A percentile compares a stretch with the other conserved stretches of the same genome.
Conservation (phyloP, 1,140 invertebrate genomes). For the Adelges cooleyi region DNA sequence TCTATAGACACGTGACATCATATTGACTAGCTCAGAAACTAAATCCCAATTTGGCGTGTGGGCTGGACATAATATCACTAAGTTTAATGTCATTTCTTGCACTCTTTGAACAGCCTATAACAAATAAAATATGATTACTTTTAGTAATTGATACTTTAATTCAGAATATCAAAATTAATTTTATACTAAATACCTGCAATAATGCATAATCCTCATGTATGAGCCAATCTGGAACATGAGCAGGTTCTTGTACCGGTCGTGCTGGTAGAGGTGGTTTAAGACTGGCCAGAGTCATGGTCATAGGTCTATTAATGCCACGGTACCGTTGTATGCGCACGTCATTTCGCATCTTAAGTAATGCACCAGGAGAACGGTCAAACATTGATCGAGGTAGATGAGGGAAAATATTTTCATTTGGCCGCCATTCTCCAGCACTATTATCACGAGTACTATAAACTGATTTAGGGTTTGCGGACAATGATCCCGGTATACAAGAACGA, state of each 20-base stretch:
- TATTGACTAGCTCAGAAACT: slow-evolving; percentile 81
- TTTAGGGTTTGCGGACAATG: background rate
- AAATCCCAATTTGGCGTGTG: slow-evolving; percentile 92
- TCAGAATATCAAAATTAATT: no score
- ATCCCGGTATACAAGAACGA: slow-evolving; percentile 7
- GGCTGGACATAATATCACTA: slow-evolving; percentile 63
- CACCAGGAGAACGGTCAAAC: slow-evolving; percentile 73
- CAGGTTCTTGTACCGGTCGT: slow-evolving; percentile 50
- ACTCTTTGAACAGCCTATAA: slow-evolving; percentile 67
- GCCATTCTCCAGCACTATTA: slow-evolving; percentile 36
- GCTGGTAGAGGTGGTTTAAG: slow-evolving; percentile 43
- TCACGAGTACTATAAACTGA: background rate
- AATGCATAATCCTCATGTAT: slow-evolving; percentile 81
- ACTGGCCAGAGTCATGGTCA: slow-evolving; percentile 45
- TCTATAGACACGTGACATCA: slow-evolving; percentile 62
- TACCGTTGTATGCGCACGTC: slow-evolving; percentile 66
- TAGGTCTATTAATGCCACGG: slow-evolving; percentile 47
- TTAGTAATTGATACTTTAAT: background rate
- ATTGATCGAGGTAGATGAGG: slow-evolving; percentile 68
- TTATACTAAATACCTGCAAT: slow-evolving; percentile 43
- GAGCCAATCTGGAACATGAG: slow-evolving; percentile 68
- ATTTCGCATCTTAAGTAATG: slow-evolving; percentile 60
- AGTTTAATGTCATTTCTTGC: slow-evolving; percentile 68
- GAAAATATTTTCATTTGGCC: slow-evolving; percentile 55
- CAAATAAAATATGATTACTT: slow-evolving; percentile 14